These are phyloP conservation scores for Diadegma fenestrale DNA, from an alignment of 2,888 invertebrate species.

Conservation along the genomic window DNA sequence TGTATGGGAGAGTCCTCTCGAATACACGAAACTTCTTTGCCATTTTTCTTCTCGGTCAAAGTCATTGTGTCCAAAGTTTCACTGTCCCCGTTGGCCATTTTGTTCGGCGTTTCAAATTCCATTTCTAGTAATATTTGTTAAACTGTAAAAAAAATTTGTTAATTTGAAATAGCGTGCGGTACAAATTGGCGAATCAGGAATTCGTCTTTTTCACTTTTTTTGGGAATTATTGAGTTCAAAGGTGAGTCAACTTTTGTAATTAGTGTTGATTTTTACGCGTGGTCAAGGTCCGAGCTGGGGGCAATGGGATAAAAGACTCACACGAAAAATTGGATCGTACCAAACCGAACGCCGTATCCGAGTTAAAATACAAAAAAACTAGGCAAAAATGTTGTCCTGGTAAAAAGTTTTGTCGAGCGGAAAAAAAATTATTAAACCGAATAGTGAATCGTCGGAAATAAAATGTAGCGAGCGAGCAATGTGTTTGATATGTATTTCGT, in stretches of 20 bases:
- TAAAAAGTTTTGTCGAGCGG: constrained; percentile 14
- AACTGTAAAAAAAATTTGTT: constrained; percentile 29
- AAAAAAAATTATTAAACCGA: constrained; percentile 26
- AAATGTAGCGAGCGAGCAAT: constrained; percentile 9
- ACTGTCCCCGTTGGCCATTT: constrained; percentile 77
- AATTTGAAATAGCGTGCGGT: too few species aligned
- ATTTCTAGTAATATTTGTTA: constrained; percentile 44
- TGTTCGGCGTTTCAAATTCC: constrained; percentile 79
- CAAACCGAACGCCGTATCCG: neutral
- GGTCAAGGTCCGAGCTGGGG: neutral
- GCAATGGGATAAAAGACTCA: neutral
- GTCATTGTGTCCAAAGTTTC: constrained; percentile 69
- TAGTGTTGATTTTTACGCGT: neutral
- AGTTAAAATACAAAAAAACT: constrained; percentile 29
- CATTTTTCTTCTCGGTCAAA: constrained; percentile 72
- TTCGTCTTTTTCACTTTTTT: neutral
- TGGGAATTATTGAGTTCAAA: neutral
- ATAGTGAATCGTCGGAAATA: neutral
- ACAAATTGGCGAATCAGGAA: neutral
- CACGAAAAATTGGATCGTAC: neutral
- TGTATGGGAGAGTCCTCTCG: constrained; percentile 73
- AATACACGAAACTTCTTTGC: constrained; percentile 73
- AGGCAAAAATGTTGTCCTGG: neutral
- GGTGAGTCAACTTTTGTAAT: neutral
- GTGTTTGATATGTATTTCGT: neutral